phyloP scores from a whole-genome alignment of 1,140 invertebrate genomes.

The Drosophila ironensis region DNA sequence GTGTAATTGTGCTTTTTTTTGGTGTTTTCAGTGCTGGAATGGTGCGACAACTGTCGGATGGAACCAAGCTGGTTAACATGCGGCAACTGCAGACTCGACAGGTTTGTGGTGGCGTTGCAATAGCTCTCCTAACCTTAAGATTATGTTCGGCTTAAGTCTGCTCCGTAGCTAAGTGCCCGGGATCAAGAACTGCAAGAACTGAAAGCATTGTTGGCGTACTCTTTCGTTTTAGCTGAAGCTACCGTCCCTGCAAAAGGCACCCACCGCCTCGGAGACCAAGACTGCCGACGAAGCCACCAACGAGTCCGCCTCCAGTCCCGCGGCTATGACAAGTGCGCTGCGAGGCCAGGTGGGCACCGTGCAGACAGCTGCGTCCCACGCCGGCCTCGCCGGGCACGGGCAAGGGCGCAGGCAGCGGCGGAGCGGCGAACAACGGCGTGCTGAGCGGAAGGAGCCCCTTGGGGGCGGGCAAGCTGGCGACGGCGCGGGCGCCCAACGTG shows the following conservation, averaged over 20 bases:
- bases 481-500: constrained; percentile 44
- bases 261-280: constrained; percentile 4
- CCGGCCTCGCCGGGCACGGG: constrained; percentile 18
- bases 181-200: neutral
- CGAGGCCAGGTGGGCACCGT: constrained; percentile 65
- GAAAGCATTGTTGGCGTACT: neutral
- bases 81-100: constrained; percentile 60
- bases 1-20: neutral
- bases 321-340: constrained; percentile 34
- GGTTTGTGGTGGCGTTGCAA: constrained; percentile 27
- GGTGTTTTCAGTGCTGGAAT: constrained; percentile 44
- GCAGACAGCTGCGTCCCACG: constrained; percentile 59
- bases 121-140: neutral
- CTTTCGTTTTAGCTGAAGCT: constrained; percentile 42
- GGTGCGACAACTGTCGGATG: constrained; percentile 64
- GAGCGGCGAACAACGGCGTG: constrained; percentile 50
- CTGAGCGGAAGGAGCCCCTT: constrained; percentile 12
- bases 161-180: neutral
- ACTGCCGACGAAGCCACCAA: constrained; percentile 2
- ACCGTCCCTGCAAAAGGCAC: constrained; percentile 20
- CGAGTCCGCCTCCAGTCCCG: constrained; percentile 6
- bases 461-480: constrained; percentile 3
- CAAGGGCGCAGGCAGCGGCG: neutral
- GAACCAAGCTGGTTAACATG: constrained; percentile 68
- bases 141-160: neutral